Percentiles rank a stretch among this genome's conserved stretches.
Conservation (phyloP, 2,797 vertebrate genomes). For the Falco rusticolus region DNA sequence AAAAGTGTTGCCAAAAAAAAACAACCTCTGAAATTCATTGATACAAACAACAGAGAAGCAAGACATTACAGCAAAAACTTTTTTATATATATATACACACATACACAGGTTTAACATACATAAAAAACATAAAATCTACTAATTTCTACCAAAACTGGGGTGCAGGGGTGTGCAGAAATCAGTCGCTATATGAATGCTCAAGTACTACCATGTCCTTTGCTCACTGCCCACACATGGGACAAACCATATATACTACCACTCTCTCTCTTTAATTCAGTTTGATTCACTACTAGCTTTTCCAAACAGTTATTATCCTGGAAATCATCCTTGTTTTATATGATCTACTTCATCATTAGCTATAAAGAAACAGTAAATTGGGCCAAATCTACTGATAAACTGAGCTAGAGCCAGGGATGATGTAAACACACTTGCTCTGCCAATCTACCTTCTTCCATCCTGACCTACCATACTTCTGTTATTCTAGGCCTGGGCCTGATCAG, state of each 20-base stretch:
- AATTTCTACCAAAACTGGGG: neutral
- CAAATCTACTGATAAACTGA: constrained; percentile 24
- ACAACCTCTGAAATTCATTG: neutral
- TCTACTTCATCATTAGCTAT: neutral
- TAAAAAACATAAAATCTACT: neutral
- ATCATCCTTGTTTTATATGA: neutral
- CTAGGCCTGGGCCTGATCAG: constrained; percentile 1
- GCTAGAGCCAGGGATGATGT: constrained; percentile 21
- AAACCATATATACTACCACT: neutral
- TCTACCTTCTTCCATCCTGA: constrained; percentile 26
- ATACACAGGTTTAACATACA: neutral
- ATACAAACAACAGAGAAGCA: neutral
- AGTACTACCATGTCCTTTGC: neutral
- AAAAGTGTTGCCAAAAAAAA: neutral
- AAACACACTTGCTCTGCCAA: constrained; percentile 23
- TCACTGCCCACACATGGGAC: neutral
- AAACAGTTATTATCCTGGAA: neutral
- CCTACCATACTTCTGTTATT: neutral
- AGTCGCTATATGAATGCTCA: neutral
- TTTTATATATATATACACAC: neutral
- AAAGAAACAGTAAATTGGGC: constrained; percentile 10
- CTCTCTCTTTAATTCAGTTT: neutral
- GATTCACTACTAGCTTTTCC: neutral
- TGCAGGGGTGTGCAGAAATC: neutral
- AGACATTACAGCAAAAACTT: neutral